Percentiles rank a stretch among this genome's conserved stretches.
These are phyloP conservation scores for Amphiprion ocellaris DNA, from an alignment of 2,113 vertebrate genomes.

Conservation along the genomic window DNA sequence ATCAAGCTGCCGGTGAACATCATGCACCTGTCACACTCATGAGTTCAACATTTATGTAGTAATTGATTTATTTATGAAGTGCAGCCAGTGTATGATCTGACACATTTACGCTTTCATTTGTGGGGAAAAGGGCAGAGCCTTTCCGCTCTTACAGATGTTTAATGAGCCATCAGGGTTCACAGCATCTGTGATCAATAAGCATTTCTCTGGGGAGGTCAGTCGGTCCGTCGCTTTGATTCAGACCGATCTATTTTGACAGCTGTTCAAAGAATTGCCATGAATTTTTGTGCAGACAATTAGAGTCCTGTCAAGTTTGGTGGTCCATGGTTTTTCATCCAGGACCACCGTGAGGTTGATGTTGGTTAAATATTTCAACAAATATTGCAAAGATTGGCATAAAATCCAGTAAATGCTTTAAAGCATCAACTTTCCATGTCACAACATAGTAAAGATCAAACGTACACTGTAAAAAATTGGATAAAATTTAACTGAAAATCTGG, in stretches of 20 bases:
- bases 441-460: too few species aligned
- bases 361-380: too few species aligned
- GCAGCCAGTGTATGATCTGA: conserved; percentile 39
- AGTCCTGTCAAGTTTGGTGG: neutral
- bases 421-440: too few species aligned
- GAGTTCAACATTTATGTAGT: conserved; percentile 44
- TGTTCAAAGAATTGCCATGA: too few species aligned
- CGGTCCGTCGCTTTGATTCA: neutral
- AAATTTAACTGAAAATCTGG: too few species aligned
- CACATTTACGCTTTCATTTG: conserved; percentile 40
- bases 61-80: conserved; percentile 63
- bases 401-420: too few species aligned
- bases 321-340: neutral
- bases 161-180: neutral
- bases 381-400: too few species aligned
- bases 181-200: conserved; percentile 31
- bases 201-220: neutral
- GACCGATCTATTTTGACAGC: neutral
- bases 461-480: too few species aligned
- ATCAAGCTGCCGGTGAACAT: conserved; percentile 37
- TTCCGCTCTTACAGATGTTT: conserved; percentile 24
- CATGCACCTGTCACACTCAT: neutral
- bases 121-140: conserved; percentile 3
- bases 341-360: too few species aligned
- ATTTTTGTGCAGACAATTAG: neutral